phyloP scores from a whole-genome alignment of 2,113 vertebrate species.

The Hemiscyllium ocellatum region DNA sequence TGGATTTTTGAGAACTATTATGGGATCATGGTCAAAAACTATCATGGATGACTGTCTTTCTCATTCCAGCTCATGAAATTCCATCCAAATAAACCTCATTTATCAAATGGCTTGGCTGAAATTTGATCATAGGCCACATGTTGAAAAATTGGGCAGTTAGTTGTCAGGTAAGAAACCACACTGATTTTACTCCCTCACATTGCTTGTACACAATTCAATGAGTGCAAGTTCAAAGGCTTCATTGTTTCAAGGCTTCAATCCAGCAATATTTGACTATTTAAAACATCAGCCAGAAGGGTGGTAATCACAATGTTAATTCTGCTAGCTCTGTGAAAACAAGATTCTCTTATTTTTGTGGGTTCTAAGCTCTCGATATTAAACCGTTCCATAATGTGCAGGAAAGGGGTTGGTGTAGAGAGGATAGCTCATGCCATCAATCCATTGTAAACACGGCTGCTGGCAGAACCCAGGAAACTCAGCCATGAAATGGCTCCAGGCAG shows the following conservation, averaged over 20 bases:
- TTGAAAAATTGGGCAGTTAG: not conserved
- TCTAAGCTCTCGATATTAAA: not conserved
- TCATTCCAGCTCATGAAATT: not conserved
- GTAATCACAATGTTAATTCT: not conserved
- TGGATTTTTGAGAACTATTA: not conserved
- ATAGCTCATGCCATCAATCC: not conserved
- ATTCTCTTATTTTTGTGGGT: not conserved
- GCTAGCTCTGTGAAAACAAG: not conserved
- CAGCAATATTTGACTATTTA: not conserved
- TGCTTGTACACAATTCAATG: not conserved
- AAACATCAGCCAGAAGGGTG: not conserved
- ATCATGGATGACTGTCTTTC: not conserved
- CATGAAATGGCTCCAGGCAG: no score
- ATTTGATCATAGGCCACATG: not conserved
- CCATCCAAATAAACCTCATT: not conserved
- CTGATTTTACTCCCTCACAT: not conserved
- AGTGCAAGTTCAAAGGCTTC: not conserved
- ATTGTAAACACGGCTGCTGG: not conserved
- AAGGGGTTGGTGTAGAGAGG: not conserved
- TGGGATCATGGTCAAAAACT: not conserved
- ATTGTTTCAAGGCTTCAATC: not conserved
- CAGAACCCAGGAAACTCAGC: not conserved
- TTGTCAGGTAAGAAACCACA: not conserved
- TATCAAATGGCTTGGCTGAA: not conserved
- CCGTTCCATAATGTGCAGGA: not conserved